Evolutionary conservation across 2,888 invertebrate species (phyloP), one percentile per base, ranked within the genome.

Genomic region (Macrosiphum euphorbiae): DNA sequence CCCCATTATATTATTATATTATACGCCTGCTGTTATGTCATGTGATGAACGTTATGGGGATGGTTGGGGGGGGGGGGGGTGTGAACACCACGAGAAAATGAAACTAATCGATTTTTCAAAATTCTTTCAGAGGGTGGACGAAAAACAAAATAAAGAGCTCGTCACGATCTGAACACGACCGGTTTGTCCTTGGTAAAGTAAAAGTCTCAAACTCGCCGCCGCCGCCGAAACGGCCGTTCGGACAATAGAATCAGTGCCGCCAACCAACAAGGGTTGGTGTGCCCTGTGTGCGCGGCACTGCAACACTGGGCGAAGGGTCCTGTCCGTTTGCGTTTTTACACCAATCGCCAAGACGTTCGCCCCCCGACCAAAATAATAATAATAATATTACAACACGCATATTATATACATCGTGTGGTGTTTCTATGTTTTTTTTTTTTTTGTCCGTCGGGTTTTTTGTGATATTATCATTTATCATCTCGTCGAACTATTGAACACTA

Each of bases 401-500:
- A 78, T 41, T 78, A 67, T 35, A 78, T 35, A 78, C 20, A 35
- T 20, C 16, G 35, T 78, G 20, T 8, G 78, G 78, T 35, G 78
- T 35, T 78, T 20, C 28, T 47, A n/a, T 86, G 86, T 55, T 67
- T 55, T 88, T 44, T 67, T 55, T 88, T 44, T 44, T 61, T 8
- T 20, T n/a, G 52, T 67, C 52, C 78, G n/a, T 92, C 52, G 52
- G 67, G 11, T 52, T 20, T 78, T n/a, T 78, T 35, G 35, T 86
- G 52, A 88, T 86, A 87, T n/a, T 92, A 92, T 88, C 86, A 78
- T 78, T 61, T 89, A 90, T 88, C 52, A 88, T 90, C 90, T 90
- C 90, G 47, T 67, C 47, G 28, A 35, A 78, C 78, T 67, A n/a
- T n/a, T 24, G 28, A 20, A 35, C 86, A 41, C 92, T 92, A 92